phyloP scores from a whole-genome alignment of 2,113 vertebrate genomes.

The Siphamia tubifer region DNA sequence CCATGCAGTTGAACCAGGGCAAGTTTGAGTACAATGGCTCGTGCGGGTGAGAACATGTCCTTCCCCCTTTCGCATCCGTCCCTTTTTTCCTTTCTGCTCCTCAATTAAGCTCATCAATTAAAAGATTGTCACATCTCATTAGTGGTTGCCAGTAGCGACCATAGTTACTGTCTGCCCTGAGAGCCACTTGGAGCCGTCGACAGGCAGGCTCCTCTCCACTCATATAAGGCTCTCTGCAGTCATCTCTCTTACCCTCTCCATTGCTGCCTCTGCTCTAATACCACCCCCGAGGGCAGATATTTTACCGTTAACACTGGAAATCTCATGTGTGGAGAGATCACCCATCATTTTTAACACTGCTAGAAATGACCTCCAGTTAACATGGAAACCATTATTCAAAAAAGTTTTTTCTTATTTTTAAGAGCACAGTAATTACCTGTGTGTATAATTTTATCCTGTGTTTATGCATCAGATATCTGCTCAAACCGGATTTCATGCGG shows the following conservation, averaged over 20 bases:
- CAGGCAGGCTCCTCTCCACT: constrained; percentile 38
- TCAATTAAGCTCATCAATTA: constrained; percentile 62
- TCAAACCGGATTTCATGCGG: constrained; percentile 98
- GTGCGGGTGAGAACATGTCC: constrained; percentile 88
- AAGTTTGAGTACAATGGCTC: constrained; percentile 99
- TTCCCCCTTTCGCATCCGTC: constrained; percentile 37
- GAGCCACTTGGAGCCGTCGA: constrained; percentile 57
- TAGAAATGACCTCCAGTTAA: neutral
- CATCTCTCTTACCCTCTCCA: constrained; percentile 47
- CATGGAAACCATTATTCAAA: no score
- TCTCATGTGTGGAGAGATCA: constrained; percentile 49
- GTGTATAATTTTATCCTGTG: neutral
- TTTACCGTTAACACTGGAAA: constrained; percentile 58
- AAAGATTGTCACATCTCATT: constrained; percentile 79
- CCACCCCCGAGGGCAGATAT: constrained; percentile 36
- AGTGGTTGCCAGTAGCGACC: constrained; percentile 63
- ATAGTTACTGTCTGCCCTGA: constrained; percentile 57
- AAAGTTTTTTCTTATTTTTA: no score
- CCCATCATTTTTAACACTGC: constrained; percentile 37
- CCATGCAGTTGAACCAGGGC: constrained; percentile 99
- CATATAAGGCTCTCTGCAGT: constrained; percentile 36
- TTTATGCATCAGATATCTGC: constrained; percentile 83
- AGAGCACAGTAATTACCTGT: no score
- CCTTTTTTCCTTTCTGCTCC: neutral
- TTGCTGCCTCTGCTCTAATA: constrained; percentile 38